phyloP scores from a whole-genome alignment of 2,797 vertebrate species.

The Brachymystax lenok region DNA sequence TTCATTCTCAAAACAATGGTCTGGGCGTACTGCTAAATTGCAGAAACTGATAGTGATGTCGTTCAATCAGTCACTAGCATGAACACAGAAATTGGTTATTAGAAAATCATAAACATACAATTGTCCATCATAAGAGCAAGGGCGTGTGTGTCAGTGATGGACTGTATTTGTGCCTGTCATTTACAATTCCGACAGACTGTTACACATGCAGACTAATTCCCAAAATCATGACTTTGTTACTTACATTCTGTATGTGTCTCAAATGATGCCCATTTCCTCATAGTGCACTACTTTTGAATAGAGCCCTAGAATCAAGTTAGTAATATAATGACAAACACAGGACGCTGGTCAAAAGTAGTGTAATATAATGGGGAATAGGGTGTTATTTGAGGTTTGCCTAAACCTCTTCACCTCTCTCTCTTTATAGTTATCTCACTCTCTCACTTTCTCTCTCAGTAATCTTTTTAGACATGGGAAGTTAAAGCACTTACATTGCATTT shows the following conservation, averaged over 20 bases:
- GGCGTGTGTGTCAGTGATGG: not conserved
- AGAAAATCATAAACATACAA: too few species aligned
- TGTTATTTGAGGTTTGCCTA: constrained; percentile 9
- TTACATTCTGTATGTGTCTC: not conserved
- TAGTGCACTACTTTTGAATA: too few species aligned
- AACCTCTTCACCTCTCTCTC: constrained; percentile 10
- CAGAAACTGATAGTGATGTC: too few species aligned
- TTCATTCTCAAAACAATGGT: too few species aligned
- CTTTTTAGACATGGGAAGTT: not conserved
- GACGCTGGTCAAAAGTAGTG: constrained; percentile 12
- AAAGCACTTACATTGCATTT: not conserved
- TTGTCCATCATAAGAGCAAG: not conserved
- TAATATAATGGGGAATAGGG: too few species aligned
- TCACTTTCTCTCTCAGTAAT: not conserved
- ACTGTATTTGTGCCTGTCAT: constrained; percentile 14
- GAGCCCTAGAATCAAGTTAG: not conserved
- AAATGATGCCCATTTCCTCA: too few species aligned
- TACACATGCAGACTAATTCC: constrained; percentile 19
- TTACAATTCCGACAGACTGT: not conserved
- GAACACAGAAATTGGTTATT: too few species aligned
- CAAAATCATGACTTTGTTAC: constrained; percentile 28
- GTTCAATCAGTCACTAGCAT: too few species aligned
- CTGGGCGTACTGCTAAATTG: too few species aligned
- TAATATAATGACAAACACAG: not conserved
- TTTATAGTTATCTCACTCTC: not conserved